Base-by-base conservation (phyloP, 2,797 vertebrate genomes). In the Uromys caudimaculatus region DNA sequence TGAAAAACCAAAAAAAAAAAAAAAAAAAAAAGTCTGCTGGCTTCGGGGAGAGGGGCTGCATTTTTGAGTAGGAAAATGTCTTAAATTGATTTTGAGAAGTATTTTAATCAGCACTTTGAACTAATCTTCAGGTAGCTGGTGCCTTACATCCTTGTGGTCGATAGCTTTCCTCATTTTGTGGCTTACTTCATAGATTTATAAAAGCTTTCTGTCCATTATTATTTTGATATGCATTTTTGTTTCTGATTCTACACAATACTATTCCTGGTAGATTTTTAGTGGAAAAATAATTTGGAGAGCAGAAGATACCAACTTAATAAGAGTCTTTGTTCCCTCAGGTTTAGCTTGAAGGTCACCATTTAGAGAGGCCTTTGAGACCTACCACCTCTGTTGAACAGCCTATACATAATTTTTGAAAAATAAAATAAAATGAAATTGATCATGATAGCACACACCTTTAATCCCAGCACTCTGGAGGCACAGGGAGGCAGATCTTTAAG, bases 1-100 rank as follows among this genome's bases (percentile, higher is more conserved):
- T n/a, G n/a, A n/a, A n/a, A n/a, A n/a, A n/a, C n/a, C n/a, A n/a
- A n/a, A n/a, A n/a, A n/a, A n/a, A n/a, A n/a, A n/a, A n/a, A n/a
- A n/a, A n/a, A n/a, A n/a, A 54, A 93, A 91, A 94, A 92, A 85
- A 94, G 58, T 93, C 62, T 91, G 79, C 76, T 77, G 93, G 78
- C 76, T 91, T 89, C 77, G 83, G 35, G 38, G 41, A 47, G 87
- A 58, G 75, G 12, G n/a, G 24, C 19, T 96, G 78, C 89, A 77
- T 91, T n/a, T 76, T 93, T 60, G 73, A 96, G 62, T 67, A 94
- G 67, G 64, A 90, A 94, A 90, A 91, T 95, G 64, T 96, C 62
- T 89, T 95, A 85, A 90, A 95, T 97, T 92, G 97, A 96, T 96
- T 96, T 96, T 96, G 58, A 62, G 60, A 67, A 83, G 90, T 96